Evolutionary conservation across 2,888 invertebrate genomes (phyloP).

Genomic region (Toxonevra muliebris): DNA sequence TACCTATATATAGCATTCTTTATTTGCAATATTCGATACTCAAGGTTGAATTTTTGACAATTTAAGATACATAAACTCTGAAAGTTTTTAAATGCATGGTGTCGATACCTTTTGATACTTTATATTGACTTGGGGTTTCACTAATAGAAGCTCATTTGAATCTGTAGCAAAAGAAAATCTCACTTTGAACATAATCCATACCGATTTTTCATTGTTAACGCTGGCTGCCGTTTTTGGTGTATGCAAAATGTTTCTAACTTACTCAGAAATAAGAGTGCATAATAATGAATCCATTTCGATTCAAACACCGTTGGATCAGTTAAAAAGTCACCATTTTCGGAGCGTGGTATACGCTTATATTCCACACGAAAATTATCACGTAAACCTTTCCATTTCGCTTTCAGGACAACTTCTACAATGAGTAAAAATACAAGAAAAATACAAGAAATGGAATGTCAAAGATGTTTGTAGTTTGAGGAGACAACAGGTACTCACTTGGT

Average conservation of each 20-base stretch:
- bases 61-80: too few relatives aligned
- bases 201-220: background rate
- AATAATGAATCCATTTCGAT: conserved; percentile 65
- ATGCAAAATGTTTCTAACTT: conserved; percentile 41
- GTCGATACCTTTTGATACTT: too few relatives aligned
- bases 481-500: conserved; percentile 57
- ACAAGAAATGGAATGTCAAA: background rate
- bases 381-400: conserved; percentile 65
- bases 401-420: conserved; percentile 60
- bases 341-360: conserved; percentile 64
- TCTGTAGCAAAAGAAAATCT: background rate
- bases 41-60: too few relatives aligned
- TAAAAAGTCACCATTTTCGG: conserved; percentile 61
- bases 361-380: conserved; percentile 65
- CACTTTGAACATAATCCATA: background rate
- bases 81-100: too few relatives aligned
- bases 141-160: too few relatives aligned
- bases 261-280: conserved; percentile 62
- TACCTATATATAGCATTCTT: too few relatives aligned
- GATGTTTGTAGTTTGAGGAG: conserved; percentile 3
- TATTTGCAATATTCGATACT: too few relatives aligned
- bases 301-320: conserved; percentile 62
- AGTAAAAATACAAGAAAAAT: conserved; percentile 9
- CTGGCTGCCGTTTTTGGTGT: background rate
- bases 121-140: too few relatives aligned